These are phyloP conservation scores for Stichopus horrens DNA, from an alignment of 53 echinoderm and acorn worm species.

Conservation along the genomic window DNA sequence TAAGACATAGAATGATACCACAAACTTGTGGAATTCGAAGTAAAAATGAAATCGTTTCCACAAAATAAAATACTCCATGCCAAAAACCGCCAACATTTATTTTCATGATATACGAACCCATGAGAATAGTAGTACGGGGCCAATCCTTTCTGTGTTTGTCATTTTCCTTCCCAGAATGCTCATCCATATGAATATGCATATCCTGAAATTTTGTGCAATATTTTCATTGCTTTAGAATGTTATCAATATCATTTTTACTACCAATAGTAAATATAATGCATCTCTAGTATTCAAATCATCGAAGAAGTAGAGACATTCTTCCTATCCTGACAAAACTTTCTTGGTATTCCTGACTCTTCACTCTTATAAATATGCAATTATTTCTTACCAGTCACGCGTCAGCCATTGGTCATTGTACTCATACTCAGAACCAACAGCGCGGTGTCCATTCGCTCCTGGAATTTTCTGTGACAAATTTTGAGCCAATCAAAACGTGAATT, in stretches of 20 bases:
- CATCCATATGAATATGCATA: constrained; percentile 1
- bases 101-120: too few species aligned
- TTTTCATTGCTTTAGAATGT: too few species aligned
- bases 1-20: too few species aligned
- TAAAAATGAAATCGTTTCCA: too few species aligned
- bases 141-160: constrained; percentile 46
- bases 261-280: background rate
- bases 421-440: constrained; percentile 21
- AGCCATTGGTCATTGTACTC: constrained; percentile 46
- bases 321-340: background rate
- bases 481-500: constrained; percentile 44
- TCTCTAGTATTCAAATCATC: background rate
- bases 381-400: constrained; percentile 32
- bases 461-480: constrained; percentile 39
- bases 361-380: constrained; percentile 24
- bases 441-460: constrained; percentile 34
- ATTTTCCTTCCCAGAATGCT: constrained; percentile 63
- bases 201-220: background rate
- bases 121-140: too few species aligned
- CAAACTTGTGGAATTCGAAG: too few species aligned
- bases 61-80: too few species aligned
- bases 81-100: too few species aligned
- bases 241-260: background rate
- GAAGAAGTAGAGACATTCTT: background rate
- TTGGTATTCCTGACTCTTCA: constrained; percentile 1